Conservation (phyloP, 2,888 invertebrate genomes). For the Ormyrus thymus region DNA sequence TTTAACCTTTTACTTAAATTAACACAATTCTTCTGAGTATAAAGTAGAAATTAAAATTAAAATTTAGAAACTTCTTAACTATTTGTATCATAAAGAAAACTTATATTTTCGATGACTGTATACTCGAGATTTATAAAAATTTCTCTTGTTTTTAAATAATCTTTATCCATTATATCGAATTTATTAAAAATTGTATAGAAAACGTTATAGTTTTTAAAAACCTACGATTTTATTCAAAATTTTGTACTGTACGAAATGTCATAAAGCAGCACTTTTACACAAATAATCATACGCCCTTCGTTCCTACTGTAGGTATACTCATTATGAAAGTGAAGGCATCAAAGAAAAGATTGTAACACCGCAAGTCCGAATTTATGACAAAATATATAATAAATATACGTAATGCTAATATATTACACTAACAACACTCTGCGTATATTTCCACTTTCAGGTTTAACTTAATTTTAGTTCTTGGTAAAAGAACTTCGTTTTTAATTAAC, state of each 20-base stretch:
- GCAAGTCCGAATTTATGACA: background rate
- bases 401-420: background rate
- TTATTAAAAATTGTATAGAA: background rate
- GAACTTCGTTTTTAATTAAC: background rate
- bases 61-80: slow-evolving; percentile 24
- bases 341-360: background rate
- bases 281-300: slow-evolving; percentile 23
- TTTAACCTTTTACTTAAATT: too few relatives aligned
- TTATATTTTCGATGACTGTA: slow-evolving; percentile 47
- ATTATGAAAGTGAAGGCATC: slow-evolving; percentile 1
- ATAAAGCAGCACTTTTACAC: slow-evolving; percentile 29
- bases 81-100: slow-evolving; percentile 32
- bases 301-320: slow-evolving; percentile 16
- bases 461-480: slow-evolving; percentile 22
- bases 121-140: slow-evolving; percentile 27
- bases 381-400: slow-evolving; percentile 4
- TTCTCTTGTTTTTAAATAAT: slow-evolving; percentile 19
- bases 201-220: background rate
- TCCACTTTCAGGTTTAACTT: background rate
- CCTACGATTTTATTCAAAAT: background rate
- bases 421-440: background rate
- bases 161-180: slow-evolving; percentile 3
- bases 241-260: slow-evolving; percentile 18
- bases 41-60: too few relatives aligned
- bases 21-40: too few relatives aligned